Percentiles rank a stretch among this genome's conserved stretches.
Conservation (phyloP, 2,888 invertebrate species). For the Noctua janthe region DNA sequence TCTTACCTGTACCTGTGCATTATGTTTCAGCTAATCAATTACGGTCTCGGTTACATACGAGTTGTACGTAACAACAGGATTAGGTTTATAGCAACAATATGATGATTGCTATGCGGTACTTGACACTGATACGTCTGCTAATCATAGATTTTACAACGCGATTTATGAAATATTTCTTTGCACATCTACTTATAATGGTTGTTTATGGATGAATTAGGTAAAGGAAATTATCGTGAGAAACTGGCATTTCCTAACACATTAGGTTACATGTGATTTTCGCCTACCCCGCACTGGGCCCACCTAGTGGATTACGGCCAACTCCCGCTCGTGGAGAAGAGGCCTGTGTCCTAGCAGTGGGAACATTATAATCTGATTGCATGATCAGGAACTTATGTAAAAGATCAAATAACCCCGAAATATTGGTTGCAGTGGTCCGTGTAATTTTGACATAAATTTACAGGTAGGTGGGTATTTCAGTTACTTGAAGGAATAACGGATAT, state of each 20-base stretch:
- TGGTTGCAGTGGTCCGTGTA: neutral
- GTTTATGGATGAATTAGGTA: neutral
- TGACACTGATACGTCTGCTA: conserved; percentile 5
- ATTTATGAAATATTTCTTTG: neutral
- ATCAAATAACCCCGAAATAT: neutral
- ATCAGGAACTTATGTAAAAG: neutral
- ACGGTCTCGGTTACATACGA: conserved; percentile 15
- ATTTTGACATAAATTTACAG: neutral
- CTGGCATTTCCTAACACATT: neutral
- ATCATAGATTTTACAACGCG: neutral
- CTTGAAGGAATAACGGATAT: neutral
- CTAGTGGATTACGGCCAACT: neutral
- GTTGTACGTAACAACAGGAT: conserved; percentile 11
- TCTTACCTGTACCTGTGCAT: conserved; percentile 35
- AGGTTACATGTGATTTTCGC: neutral
- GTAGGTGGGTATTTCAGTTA: neutral
- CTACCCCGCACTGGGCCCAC: neutral
- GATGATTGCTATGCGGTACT: neutral
- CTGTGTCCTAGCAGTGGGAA: no score
- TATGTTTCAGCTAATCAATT: conserved; percentile 39
- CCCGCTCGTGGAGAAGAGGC: no score
- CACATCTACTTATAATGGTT: neutral
- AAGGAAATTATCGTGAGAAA: neutral
- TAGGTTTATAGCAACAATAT: conserved; percentile 21
- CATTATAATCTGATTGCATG: no score